Conservation (phyloP, 2,113 vertebrate species). For the cattle (Bos taurus) region ARS-UCD2.0 NC_037356.1:24729501-24730000, state of each 20-base stretch:
- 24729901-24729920: not conserved
- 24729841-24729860: not conserved
- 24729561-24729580: not conserved
- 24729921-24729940: not conserved
- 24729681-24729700: not conserved
- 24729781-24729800: not conserved
- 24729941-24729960: not conserved
- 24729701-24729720: not conserved
- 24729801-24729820: not conserved
- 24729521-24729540: not conserved
- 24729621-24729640: not conserved
- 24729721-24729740: not conserved
- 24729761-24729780: not conserved
- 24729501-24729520: not conserved
- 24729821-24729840: not conserved
- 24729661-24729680: not conserved
- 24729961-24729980: not conserved
- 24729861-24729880: not conserved
- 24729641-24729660: not conserved
- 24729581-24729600: not conserved
- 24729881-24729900: not conserved
- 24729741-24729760: not conserved
- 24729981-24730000: not conserved
- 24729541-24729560: not conserved
- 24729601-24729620: not conserved